These are phyloP conservation scores for Etheostoma spectabile DNA, from an alignment of 2,113 vertebrate genomes.

Conservation along the genomic window DNA sequence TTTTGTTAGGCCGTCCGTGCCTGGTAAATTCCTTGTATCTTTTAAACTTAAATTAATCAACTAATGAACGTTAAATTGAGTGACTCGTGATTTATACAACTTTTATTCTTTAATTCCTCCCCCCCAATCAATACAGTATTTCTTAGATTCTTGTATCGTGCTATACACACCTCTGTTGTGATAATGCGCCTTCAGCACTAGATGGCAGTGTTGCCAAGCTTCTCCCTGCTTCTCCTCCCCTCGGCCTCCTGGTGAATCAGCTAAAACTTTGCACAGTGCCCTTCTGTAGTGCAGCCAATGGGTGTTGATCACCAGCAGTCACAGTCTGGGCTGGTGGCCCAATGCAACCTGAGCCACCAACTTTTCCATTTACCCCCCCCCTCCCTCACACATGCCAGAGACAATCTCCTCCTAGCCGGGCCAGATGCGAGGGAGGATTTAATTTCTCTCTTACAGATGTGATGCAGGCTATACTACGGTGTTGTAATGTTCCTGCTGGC, in stretches of 20 bases:
- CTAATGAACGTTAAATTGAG: background rate
- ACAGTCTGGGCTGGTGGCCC: conserved; percentile 69
- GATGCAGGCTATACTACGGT: conserved; percentile 55
- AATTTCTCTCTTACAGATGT: conserved; percentile 79
- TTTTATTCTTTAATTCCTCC: background rate
- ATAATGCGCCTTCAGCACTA: conserved; percentile 60
- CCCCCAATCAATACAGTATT: no score
- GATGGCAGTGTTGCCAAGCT: conserved; percentile 74
- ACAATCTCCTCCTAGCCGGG: conserved; percentile 42
- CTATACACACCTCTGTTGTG: background rate
- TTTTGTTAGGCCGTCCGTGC: background rate
- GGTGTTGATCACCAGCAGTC: conserved; percentile 70
- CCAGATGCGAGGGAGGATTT: conserved; percentile 76
- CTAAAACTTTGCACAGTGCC: conserved; percentile 62
- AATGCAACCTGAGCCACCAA: conserved; percentile 66
- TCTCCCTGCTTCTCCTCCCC: background rate
- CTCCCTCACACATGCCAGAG: conserved; percentile 54
- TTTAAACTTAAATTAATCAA: background rate
- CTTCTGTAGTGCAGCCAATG: conserved; percentile 49
- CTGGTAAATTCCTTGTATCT: background rate
- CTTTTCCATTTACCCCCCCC: conserved; percentile 15
- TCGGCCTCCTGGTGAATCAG: conserved; percentile 19
- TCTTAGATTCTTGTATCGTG: background rate
- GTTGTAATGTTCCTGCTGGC: conserved; percentile 70
- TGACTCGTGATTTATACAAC: background rate